Conservation (phyloP, 2,113 vertebrate genomes). For the Eulemur rufifrons region DNA sequence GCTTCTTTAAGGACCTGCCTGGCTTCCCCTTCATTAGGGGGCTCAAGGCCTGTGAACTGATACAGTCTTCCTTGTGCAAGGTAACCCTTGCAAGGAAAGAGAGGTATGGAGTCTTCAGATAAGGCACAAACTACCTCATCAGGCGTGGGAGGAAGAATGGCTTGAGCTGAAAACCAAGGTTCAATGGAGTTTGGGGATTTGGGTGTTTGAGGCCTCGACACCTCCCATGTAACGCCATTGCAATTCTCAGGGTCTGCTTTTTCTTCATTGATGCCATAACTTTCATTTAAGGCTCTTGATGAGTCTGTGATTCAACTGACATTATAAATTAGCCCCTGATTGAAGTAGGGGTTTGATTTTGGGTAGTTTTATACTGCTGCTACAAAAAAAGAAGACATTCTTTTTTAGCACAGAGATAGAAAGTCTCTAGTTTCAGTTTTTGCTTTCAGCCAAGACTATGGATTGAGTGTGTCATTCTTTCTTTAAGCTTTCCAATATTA, state of each 20-base stretch:
- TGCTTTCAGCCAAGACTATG: background rate
- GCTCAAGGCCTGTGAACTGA: background rate
- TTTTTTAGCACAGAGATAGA: background rate
- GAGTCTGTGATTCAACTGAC: background rate
- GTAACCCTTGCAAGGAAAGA: background rate
- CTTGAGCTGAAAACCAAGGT: background rate
- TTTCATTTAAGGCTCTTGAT: background rate
- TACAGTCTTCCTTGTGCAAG: background rate
- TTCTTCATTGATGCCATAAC: background rate
- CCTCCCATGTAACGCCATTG: background rate
- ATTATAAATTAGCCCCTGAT: background rate
- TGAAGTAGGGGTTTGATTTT: background rate
- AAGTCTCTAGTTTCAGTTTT: background rate
- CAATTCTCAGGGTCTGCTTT: background rate
- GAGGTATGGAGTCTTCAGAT: background rate
- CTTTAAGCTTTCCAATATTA: background rate
- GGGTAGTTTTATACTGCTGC: slow-evolving; percentile 3
- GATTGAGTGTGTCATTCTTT: background rate
- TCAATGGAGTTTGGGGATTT: background rate
- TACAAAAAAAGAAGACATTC: background rate
- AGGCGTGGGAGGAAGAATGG: background rate
- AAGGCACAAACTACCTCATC: background rate
- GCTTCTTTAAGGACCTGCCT: background rate
- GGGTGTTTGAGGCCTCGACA: background rate
- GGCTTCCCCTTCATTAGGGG: background rate